Base-by-base conservation (phyloP, 2,113 vertebrate species). In the Beaufortia kweichowensis region DNA sequence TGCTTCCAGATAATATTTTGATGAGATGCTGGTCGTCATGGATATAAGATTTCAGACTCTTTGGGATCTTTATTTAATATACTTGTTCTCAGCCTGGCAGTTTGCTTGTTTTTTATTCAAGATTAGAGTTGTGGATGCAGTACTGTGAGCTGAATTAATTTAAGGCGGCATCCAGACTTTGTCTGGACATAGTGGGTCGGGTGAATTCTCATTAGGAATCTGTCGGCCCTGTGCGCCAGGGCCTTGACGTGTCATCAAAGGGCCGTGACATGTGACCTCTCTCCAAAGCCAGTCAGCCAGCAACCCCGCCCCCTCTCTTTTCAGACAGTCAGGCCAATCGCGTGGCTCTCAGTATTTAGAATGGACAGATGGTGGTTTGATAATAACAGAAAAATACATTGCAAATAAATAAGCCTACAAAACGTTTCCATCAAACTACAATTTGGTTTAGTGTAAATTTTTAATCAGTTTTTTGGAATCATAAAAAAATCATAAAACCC, bases 221-320 rank as follows among this genome's bases (percentile, higher is more conserved):
- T 87, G 88, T 81, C 78, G 83, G 79, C 85, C 84, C 83, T 83
- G 87, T 91, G 86, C 89, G 88, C 86, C 86, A 71, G 83, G 80
- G 89, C 88, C 86, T 80, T 92, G 91, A 91, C 91, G 91, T 92
- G 92, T 92, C 90, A 88, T 88, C 81, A 86, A 88, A 83, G 89
- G 91, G 87, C 79, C 78, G 41, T 92, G 88, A 94, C 93, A 92
- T 87, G 89, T 94, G 92, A 93, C 93, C 94, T 86, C 85, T 80
- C 77, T 75, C 84, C 88, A 88, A 90, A 90, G 92, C 24, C 91
- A 87, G 87, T 90, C 88, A 89, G 90, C 81, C 88, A 74, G 62
- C 35, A 43, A 4, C 29, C 81, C 85, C 80, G 67, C 89, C 86
- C 82, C 91, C 90, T 89, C 78, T 85, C 81, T 85, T 87, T 89